Conservation (phyloP, 2,797 vertebrate species). For the Trachops cirrhosus region DNA sequence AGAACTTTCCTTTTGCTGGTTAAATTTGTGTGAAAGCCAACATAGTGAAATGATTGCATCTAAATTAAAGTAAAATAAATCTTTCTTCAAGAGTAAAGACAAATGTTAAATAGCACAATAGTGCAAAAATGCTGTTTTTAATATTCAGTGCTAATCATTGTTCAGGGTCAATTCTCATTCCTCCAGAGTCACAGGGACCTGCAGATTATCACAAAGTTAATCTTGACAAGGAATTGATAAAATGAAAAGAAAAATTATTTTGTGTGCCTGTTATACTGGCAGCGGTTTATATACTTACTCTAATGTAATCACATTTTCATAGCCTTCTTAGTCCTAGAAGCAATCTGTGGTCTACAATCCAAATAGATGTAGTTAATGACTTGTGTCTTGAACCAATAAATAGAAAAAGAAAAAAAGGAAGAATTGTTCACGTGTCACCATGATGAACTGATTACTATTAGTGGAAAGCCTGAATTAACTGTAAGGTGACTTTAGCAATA, state of each 20-base stretch:
- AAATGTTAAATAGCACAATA: constrained; percentile 26
- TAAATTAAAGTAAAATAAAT: neutral
- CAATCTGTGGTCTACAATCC: neutral
- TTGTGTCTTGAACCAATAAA: constrained; percentile 57
- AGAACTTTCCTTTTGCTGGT: constrained; percentile 27
- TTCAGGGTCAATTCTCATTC: neutral
- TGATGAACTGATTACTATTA: constrained; percentile 25
- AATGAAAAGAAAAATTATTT: constrained; percentile 32
- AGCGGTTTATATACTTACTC: constrained; percentile 32
- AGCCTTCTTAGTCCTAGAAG: constrained; percentile 46
- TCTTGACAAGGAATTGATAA: constrained; percentile 41
- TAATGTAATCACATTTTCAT: constrained; percentile 33
- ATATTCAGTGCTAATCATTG: neutral
- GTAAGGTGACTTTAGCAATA: constrained; percentile 2
- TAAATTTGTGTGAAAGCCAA: constrained; percentile 54
- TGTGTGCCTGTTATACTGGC: constrained; percentile 44
- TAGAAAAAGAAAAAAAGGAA: constrained; percentile 27
- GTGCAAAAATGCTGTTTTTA: neutral
- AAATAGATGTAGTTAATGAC: constrained; percentile 54
- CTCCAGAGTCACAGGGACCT: neutral
- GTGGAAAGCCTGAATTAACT: constrained; percentile 39
- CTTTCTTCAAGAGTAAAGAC: constrained; percentile 42
- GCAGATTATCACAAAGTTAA: constrained; percentile 55
- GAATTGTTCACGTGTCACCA: neutral
- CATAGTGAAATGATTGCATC: neutral